Evolutionary conservation across 1,140 invertebrate genomes (phyloP).

Genomic region (Drosophila asahinai): DNA sequence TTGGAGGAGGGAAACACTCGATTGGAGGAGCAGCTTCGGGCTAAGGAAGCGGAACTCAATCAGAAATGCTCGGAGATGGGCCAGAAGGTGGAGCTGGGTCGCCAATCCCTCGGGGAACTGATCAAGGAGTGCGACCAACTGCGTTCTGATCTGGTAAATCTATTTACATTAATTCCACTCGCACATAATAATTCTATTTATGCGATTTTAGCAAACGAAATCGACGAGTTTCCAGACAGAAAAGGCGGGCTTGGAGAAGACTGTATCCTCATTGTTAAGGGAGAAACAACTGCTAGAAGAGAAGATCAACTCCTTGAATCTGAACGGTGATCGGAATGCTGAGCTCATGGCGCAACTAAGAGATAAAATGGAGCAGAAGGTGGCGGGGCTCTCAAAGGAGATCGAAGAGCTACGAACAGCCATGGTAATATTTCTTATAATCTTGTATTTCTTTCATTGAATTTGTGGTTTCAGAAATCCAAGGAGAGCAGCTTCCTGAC

Average conservation of each 20-base stretch:
- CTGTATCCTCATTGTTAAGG: neutral
- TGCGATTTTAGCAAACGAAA: neutral
- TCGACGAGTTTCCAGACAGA: neutral
- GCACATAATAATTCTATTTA: neutral
- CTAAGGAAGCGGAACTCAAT: neutral
- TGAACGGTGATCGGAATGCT: neutral
- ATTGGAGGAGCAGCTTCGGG: neutral
- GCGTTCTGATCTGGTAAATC: constrained; percentile 16
- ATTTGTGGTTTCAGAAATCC: too few species aligned
- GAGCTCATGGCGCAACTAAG: neutral
- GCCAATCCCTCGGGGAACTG: neutral
- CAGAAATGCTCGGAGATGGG: neutral
- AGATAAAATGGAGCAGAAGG: neutral
- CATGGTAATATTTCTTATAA: too few species aligned
- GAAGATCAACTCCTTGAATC: neutral
- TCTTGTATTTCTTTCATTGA: too few species aligned
- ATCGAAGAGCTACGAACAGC: too few species aligned
- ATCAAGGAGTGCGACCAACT: constrained; percentile 30
- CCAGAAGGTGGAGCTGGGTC: neutral
- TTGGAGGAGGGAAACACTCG: neutral
- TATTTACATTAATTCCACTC: neutral
- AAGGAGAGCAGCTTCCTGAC: too few species aligned
- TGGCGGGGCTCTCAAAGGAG: too few species aligned
- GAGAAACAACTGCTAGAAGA: neutral
- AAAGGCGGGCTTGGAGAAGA: neutral